Evolutionary conservation across 2,113 vertebrate genomes (phyloP).

Genomic region (Bufo bufo): DNA sequence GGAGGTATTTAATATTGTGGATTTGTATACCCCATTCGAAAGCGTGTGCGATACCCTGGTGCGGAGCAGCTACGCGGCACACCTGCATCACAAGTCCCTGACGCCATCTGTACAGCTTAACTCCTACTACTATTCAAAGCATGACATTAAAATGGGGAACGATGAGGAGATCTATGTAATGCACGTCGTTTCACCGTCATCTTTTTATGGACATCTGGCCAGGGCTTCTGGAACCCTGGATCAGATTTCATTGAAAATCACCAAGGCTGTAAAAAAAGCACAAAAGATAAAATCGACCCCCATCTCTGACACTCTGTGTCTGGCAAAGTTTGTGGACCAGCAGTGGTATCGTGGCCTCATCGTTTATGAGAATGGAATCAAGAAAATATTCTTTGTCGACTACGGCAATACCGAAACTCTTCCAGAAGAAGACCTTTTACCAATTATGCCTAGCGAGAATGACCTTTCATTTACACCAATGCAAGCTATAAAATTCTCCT

Average conservation of each 20-base stretch:
- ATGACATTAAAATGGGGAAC: constrained; percentile 83
- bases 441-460: constrained; percentile 80
- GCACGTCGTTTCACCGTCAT: constrained; percentile 72
- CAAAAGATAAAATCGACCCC: constrained; percentile 62
- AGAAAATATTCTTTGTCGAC: constrained; percentile 89
- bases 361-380: constrained; percentile 67
- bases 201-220: constrained; percentile 87
- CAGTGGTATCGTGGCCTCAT: constrained; percentile 88
- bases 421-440: constrained; percentile 75
- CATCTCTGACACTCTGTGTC: constrained; percentile 76
- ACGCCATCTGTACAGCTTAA: constrained; percentile 74
- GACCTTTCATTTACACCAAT: constrained; percentile 85
- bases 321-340: constrained; percentile 85
- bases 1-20: constrained; percentile 83
- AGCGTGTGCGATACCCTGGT: constrained; percentile 80
- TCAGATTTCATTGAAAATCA: constrained; percentile 72
- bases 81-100: constrained; percentile 65
- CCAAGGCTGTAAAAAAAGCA: constrained; percentile 68
- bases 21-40: constrained; percentile 89
- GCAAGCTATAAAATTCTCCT: constrained; percentile 85
- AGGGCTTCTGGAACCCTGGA: constrained; percentile 75
- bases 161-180: constrained; percentile 84
- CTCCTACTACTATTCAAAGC: constrained; percentile 87
- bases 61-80: constrained; percentile 68
- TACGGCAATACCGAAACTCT: constrained; percentile 83